Base-by-base conservation (phyloP, 2,888 invertebrate species). In the Anthrax anthrax region DNA sequence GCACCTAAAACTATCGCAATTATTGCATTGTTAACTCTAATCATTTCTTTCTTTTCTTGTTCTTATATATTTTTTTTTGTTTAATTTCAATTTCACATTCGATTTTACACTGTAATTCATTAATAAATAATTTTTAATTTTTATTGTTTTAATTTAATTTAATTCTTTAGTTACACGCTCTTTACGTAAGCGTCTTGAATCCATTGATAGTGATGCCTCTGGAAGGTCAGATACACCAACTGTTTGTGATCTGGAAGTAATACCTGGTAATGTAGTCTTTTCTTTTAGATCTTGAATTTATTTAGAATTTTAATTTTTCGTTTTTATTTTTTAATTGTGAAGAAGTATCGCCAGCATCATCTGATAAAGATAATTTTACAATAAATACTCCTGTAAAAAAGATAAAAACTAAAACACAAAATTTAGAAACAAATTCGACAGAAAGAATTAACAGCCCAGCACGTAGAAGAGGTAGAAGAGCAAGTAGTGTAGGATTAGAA, bases 401-500 rank as follows among this genome's bases (percentile, higher is more conserved):
- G n/a, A 27, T 41, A 18, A 37, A 17, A 6, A 34, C 40, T 10
- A 37, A 37, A 9, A 18, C 42, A 17, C 9, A 32, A 32, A 32
- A 12, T 12, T n/a, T n/a, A n/a, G 29, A 32, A 32, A 12, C 12
- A 32, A 32, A 32, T 12, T 32, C 12, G 13, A 12, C 12, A 12
- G 29, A 32, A 12, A 5, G 3, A 32, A 5, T 32, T 3, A 32
- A 32, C 29, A 46, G 46, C 2, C 46, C 46, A 6, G 6, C 37
- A 12, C 41, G 46, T 12, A 41, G 46, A 37, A 46, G 42, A 16
- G 18, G 36, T 16, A 46, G 46, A 16, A 41, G 36, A 14, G 44
- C 27, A 5, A 14, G 6, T 10, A 16, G 17, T 37, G 18, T 14
- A 23, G 14, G 4, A 18, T 29, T 23, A 27, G 23, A 32, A 4